Percentiles rank a stretch among this genome's conserved stretches.
Conservation (phyloP, 2,888 invertebrate genomes). For the Hemicrepidius hirtus region DNA sequence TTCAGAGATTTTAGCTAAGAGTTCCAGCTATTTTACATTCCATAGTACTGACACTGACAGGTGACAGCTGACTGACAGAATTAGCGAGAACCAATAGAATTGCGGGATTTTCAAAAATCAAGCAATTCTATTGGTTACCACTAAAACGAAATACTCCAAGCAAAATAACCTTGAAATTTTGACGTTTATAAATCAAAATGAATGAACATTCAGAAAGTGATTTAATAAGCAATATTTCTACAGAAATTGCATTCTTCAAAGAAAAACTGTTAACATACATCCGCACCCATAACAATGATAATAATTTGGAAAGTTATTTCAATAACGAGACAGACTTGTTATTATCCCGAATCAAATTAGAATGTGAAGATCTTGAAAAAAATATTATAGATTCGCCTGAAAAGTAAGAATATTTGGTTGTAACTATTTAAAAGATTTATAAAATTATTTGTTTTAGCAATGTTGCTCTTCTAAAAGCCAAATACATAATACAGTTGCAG, state of each 20-base stretch:
- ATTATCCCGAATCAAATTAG: background rate
- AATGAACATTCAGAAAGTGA: background rate
- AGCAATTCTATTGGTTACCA: too few species aligned
- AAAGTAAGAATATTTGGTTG: background rate
- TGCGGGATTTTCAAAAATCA: too few species aligned
- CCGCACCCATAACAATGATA: background rate
- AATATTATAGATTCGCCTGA: background rate
- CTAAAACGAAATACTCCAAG: too few species aligned
- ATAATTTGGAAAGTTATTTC: background rate
- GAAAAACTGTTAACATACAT: background rate
- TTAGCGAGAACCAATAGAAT: too few species aligned
- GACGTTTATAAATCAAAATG: background rate
- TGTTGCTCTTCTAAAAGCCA: conserved; percentile 39
- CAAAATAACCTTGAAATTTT: too few species aligned
- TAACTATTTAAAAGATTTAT: background rate
- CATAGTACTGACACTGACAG: too few species aligned
- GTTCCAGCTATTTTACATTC: too few species aligned
- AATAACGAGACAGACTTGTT: background rate
- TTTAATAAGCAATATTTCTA: background rate
- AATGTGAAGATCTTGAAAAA: background rate
- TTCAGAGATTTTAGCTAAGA: too few species aligned
- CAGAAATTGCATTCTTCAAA: background rate
- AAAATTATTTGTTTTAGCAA: background rate
- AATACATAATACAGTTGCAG: conserved; percentile 49
- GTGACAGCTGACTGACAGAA: too few species aligned